These are phyloP conservation scores for Sceliomorpha sp. DNA, from an alignment of 2,888 invertebrate species.

Conservation along the genomic window DNA sequence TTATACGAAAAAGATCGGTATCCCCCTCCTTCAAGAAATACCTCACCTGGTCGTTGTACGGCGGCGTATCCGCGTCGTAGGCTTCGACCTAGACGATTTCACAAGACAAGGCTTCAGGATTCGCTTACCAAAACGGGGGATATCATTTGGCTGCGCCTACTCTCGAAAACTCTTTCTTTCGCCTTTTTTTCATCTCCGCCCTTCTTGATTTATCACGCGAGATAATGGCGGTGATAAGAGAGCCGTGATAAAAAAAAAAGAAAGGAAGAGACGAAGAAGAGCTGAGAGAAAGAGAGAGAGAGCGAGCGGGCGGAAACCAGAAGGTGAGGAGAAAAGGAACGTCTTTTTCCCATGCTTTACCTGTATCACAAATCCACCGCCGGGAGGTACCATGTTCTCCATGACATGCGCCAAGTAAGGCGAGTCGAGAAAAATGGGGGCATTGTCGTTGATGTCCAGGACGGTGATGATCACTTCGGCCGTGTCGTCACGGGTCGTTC, in stretches of 20 bases:
- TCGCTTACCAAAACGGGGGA: too few species aligned
- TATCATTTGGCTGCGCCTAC: too few species aligned
- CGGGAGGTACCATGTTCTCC: constrained; percentile 93
- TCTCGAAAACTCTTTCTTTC: too few species aligned
- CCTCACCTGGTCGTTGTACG: constrained; percentile 93
- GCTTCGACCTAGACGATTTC: constrained; percentile 86
- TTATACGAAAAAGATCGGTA: constrained; percentile 93
- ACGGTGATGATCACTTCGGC: constrained; percentile 91
- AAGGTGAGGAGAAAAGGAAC: too few species aligned
- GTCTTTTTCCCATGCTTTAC: constrained; percentile 54
- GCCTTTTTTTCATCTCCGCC: too few species aligned
- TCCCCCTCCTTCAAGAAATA: constrained; percentile 97
- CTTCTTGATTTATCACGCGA: too few species aligned
- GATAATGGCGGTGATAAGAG: too few species aligned
- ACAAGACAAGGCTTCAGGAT: constrained; percentile 38
- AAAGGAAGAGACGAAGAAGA: too few species aligned
- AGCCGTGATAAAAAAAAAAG: too few species aligned
- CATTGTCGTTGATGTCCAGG: constrained; percentile 96
- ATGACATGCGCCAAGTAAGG: constrained; percentile 96
- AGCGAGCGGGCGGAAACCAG: too few species aligned
- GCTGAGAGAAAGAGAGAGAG: too few species aligned
- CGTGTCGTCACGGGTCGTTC: constrained; percentile 84
- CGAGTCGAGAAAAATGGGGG: constrained; percentile 95
- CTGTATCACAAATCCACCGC: constrained; percentile 85
- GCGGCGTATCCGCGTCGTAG: constrained; percentile 94